Percentiles rank a stretch among this genome's conserved stretches.
These are phyloP conservation scores for Dryobates pubescens DNA, from an alignment of 2,797 vertebrate genomes.

Conservation along the genomic window DNA sequence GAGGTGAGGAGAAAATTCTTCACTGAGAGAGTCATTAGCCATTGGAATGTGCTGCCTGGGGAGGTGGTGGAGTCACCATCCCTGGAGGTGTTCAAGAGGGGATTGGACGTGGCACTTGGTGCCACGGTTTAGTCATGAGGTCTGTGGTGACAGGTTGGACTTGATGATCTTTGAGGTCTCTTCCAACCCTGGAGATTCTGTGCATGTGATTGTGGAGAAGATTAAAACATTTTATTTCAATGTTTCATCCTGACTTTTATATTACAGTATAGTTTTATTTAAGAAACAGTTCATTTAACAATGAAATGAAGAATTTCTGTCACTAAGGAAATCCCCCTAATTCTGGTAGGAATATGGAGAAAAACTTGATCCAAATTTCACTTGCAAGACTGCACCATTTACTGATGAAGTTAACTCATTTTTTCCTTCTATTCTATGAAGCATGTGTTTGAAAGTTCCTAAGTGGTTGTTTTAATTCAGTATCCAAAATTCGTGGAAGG, in stretches of 20 bases:
- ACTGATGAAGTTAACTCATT: neutral
- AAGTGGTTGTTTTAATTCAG: neutral
- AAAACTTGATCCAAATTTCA: neutral
- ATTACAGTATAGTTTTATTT: neutral
- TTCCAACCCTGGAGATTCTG: no score
- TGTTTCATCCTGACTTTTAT: neutral
- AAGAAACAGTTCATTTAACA: neutral
- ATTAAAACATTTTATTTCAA: neutral
- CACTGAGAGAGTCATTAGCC: no score
- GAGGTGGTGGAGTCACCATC: no score
- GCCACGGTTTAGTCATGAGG: no score
- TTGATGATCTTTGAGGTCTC: no score
- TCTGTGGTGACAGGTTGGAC: no score
- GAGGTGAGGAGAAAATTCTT: no score
- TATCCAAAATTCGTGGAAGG: neutral
- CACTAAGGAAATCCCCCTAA: neutral
- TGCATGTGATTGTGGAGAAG: neutral
- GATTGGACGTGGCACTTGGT: no score
- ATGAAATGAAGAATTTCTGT: neutral
- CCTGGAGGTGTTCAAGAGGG: no score
- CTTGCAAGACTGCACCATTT: neutral
- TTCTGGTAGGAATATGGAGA: neutral
- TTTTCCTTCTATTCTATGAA: neutral
- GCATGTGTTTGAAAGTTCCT: neutral
- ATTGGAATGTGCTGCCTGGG: no score